These are phyloP conservation scores for Thamnophis elegans DNA, from an alignment of 2,797 vertebrate species.

Conservation along the genomic window DNA sequence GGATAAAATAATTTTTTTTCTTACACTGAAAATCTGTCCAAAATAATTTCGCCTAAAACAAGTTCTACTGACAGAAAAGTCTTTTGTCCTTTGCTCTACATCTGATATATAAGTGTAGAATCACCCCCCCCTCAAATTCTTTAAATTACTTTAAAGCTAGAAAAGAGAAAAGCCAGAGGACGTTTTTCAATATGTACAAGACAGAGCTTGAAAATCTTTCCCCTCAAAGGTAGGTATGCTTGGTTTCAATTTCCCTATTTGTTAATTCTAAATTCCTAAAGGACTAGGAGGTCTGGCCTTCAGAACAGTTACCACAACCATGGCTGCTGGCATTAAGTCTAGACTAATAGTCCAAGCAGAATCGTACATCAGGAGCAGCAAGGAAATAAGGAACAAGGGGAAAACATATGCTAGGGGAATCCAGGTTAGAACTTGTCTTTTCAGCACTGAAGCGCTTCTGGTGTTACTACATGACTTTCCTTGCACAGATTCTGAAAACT, in stretches of 20 bases:
- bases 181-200: not conserved
- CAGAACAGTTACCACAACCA: not conserved
- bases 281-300: not conserved
- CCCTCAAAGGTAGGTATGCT: not conserved
- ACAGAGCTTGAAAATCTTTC: not conserved
- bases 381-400: not conserved
- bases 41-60: not conserved
- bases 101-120: not conserved
- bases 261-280: constrained; percentile 13
- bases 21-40: not conserved
- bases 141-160: not conserved
- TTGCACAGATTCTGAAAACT: not conserved
- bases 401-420: not conserved
- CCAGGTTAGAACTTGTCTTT: not conserved
- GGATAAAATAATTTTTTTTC: not conserved
- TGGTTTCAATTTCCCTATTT: not conserved
- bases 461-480: not conserved
- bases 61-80: not conserved
- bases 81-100: not conserved
- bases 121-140: not conserved
- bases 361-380: not conserved
- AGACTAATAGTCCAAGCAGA: not conserved
- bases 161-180: not conserved
- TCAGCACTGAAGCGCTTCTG: not conserved
- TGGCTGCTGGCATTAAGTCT: not conserved